Conservation (phyloP, 2,888 invertebrate species). For the Temnothorax ravouxi region DNA sequence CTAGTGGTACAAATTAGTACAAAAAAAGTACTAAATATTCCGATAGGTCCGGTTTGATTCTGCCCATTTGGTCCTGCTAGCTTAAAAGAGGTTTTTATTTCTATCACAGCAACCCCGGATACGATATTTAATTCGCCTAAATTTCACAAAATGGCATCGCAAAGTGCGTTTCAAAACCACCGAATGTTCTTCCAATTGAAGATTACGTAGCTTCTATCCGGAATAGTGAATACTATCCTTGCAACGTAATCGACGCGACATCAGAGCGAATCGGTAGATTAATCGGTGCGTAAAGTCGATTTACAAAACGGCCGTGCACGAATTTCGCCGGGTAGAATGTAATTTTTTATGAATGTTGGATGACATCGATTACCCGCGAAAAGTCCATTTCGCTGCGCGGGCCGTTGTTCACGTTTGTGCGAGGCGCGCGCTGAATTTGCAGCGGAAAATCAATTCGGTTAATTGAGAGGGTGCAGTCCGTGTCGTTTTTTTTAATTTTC, state of each 20-base stretch:
- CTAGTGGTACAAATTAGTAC: too few species aligned
- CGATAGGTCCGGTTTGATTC: too few species aligned
- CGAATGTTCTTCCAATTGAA: neutral
- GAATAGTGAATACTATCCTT: neutral
- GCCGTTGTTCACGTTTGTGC: conserved; percentile 64
- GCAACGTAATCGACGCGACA: neutral
- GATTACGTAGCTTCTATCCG: neutral
- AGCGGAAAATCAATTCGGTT: conserved; percentile 82
- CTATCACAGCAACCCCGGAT: neutral
- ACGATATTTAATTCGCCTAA: neutral
- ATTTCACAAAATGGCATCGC: neutral
- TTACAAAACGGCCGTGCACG: conserved; percentile 6
- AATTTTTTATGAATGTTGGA: conserved; percentile 50
- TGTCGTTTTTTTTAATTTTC: conserved; percentile 63
- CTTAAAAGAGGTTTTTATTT: too few species aligned
- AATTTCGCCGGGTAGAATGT: conserved; percentile 23
- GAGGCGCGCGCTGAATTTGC: conserved; percentile 65
- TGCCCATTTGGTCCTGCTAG: too few species aligned
- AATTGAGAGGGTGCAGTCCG: conserved; percentile 80
- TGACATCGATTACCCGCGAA: conserved; percentile 61
- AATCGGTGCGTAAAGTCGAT: conserved; percentile 27
- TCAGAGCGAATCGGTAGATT: neutral
- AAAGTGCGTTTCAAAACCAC: neutral
- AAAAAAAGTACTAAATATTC: too few species aligned
- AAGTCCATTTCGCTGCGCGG: conserved; percentile 69